Evolutionary conservation across 2,113 vertebrate species (phyloP).

Genomic region (Platichthys flesus): DNA sequence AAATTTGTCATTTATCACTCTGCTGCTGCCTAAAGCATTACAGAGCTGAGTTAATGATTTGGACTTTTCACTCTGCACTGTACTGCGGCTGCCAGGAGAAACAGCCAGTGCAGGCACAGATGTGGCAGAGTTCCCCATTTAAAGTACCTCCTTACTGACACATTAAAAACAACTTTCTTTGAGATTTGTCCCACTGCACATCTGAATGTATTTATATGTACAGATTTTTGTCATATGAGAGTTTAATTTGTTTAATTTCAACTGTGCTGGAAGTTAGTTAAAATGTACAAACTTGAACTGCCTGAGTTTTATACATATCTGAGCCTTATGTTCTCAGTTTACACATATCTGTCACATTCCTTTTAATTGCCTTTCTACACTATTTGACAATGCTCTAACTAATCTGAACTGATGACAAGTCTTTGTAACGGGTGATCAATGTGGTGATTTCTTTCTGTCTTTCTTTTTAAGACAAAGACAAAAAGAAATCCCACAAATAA

Average conservation of each 20-base stretch:
- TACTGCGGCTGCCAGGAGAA: constrained; percentile 33
- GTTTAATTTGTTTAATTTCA: not conserved
- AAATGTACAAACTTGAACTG: not conserved
- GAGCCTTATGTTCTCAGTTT: no score
- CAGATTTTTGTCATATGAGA: not conserved
- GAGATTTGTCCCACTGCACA: constrained; percentile 2
- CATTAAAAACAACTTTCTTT: constrained; percentile 15
- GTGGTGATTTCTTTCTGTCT: not conserved
- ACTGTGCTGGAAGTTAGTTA: not conserved
- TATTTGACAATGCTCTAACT: not conserved
- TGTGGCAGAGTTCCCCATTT: constrained; percentile 12
- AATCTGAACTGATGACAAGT: no score
- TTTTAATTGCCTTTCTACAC: not conserved
- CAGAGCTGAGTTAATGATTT: not conserved
- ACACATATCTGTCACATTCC: no score
- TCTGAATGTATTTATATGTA: constrained; percentile 10
- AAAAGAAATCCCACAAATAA: not conserved
- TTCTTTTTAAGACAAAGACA: constrained; percentile 20
- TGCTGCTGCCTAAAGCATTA: constrained; percentile 8
- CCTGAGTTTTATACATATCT: no score
- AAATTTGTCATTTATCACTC: constrained; percentile 8
- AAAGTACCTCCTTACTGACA: constrained; percentile 11
- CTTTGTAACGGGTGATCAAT: no score
- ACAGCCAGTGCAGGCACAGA: constrained; percentile 40
- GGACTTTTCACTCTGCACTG: not conserved